Conservation (phyloP, 1,140 invertebrate genomes). For the Diabrotica virgifera region DNA sequence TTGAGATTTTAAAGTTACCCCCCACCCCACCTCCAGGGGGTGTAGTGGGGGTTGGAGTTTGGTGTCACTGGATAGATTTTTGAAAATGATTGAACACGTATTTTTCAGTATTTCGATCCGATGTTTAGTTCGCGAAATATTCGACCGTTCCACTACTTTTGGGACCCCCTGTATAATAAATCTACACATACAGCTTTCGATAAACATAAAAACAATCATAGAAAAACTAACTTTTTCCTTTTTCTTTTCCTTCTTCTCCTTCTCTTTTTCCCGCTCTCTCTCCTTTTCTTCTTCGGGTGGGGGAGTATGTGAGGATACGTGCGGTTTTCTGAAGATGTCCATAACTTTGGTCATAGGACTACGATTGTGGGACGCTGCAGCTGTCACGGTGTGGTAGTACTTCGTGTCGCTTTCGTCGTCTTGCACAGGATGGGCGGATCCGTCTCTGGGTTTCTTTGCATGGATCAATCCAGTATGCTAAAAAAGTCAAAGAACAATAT, state of each 20-base stretch:
- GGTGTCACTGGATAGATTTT: no score
- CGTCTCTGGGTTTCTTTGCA: slow-evolving; percentile 54
- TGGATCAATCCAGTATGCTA: slow-evolving; percentile 53
- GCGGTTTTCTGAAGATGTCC: slow-evolving; percentile 75
- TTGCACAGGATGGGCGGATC: slow-evolving; percentile 59
- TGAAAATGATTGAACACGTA: no score
- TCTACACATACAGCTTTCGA: no score
- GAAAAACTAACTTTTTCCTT: slow-evolving; percentile 25
- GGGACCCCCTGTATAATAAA: no score
- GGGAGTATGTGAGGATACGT: neutral
- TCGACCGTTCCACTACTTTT: no score
- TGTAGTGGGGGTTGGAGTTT: no score
- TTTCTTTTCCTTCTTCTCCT: slow-evolving; percentile 21
- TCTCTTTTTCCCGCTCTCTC: slow-evolving; percentile 6
- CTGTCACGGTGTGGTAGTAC: slow-evolving; percentile 66
- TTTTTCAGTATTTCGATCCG: no score
- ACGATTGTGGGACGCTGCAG: slow-evolving; percentile 50
- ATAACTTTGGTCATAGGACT: slow-evolving; percentile 84
- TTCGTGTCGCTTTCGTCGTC: slow-evolving; percentile 61
- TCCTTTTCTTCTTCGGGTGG: slow-evolving; percentile 23
- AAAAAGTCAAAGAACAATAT: slow-evolving; percentile 27
- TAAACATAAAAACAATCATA: no score
- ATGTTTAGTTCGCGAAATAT: no score
- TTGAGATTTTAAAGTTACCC: no score
- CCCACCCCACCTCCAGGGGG: no score